Conservation (phyloP, 2,888 invertebrate species). For the Brachyptera risi region DNA sequence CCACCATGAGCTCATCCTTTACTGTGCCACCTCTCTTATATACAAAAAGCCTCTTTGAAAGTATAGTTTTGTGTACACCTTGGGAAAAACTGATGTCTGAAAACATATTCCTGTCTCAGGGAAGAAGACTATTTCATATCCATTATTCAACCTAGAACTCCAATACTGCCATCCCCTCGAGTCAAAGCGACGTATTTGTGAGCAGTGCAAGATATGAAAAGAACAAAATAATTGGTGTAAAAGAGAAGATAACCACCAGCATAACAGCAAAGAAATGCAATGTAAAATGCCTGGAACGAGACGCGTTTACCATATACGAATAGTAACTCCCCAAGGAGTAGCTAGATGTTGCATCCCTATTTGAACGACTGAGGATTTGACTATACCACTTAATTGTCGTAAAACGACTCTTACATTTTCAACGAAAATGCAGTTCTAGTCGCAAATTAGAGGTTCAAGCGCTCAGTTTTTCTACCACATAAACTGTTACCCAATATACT, state of each 20-base stretch:
- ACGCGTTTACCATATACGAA: too few relatives aligned
- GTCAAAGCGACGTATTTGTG: slow-evolving; percentile 4
- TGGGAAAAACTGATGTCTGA: background rate
- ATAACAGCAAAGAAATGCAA: background rate
- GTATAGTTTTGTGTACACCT: background rate
- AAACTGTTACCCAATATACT: too few relatives aligned
- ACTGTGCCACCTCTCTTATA: too few relatives aligned
- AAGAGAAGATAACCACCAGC: background rate
- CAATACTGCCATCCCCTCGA: background rate
- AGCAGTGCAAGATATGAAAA: background rate
- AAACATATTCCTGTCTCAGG: background rate
- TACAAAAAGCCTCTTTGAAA: background rate
- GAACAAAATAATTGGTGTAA: background rate
- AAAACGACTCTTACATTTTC: too few relatives aligned
- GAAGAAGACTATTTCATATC: background rate
- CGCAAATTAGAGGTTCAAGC: too few relatives aligned
- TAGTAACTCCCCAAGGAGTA: too few relatives aligned
- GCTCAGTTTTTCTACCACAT: too few relatives aligned
- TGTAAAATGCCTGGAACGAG: too few relatives aligned
- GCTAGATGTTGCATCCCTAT: too few relatives aligned
- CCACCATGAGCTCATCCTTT: background rate
- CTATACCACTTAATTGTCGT: too few relatives aligned
- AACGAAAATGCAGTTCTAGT: too few relatives aligned
- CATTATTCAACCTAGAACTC: background rate
- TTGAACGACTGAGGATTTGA: too few relatives aligned